phyloP scores from a whole-genome alignment of 2,113 vertebrate species.

The Trichomycterus rosablanca region DNA sequence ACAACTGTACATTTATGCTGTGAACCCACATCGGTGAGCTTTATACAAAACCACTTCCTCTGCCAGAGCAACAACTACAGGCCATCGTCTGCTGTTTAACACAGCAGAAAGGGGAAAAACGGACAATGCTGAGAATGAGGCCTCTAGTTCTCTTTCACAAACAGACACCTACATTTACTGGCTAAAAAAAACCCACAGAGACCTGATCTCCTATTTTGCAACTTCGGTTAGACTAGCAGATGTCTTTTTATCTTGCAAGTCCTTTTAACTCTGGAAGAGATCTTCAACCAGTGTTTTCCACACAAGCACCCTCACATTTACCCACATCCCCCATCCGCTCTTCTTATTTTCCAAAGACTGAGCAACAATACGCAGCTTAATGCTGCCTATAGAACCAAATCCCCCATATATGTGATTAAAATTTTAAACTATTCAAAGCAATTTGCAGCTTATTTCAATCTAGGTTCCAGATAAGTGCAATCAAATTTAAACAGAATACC shows the following conservation, averaged over 20 bases:
- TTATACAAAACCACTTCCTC: conserved; percentile 32
- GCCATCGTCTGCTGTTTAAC: conserved; percentile 1
- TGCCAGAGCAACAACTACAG: conserved; percentile 18
- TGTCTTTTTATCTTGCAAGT: neutral
- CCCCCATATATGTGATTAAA: neutral
- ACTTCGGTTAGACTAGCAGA: neutral
- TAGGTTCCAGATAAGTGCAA: no score
- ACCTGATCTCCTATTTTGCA: neutral
- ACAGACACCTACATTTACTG: conserved; percentile 9
- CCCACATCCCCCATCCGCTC: neutral
- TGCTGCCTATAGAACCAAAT: neutral
- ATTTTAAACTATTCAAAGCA: neutral
- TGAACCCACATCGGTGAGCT: conserved; percentile 29
- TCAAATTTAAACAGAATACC: no score
- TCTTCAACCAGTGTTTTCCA: neutral
- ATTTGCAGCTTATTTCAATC: neutral
- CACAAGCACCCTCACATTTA: conserved; percentile 1
- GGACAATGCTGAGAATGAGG: neutral
- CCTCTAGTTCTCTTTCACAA: neutral
- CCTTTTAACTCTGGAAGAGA: neutral
- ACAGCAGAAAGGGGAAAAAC: neutral
- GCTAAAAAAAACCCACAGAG: neutral
- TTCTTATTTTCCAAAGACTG: conserved; percentile 16
- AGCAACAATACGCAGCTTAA: conserved; percentile 9
- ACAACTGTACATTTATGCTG: conserved; percentile 18